These are phyloP conservation scores for Perithous albicinctus DNA, from an alignment of 2,888 invertebrate species.

Conservation along the genomic window DNA sequence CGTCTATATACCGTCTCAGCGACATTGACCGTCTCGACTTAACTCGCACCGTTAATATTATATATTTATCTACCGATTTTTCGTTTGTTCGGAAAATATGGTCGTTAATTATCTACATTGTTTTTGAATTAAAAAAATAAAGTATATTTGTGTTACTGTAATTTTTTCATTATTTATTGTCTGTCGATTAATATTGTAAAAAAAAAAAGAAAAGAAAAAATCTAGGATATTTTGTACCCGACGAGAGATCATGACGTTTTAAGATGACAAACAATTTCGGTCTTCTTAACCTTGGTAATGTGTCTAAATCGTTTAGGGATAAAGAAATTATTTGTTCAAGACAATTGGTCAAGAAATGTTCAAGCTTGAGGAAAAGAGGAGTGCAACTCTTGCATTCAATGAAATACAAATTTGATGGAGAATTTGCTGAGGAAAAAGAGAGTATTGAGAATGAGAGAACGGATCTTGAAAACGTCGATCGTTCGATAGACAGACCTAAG, in stretches of 20 bases:
- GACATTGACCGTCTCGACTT: constrained; percentile 52
- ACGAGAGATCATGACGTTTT: constrained; percentile 7
- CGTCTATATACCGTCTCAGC: constrained; percentile 58
- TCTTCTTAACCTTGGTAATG: constrained; percentile 20
- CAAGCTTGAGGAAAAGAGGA: constrained; percentile 24
- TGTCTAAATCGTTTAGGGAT: neutral
- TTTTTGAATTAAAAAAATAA: constrained; percentile 63
- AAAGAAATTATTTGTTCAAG: neutral
- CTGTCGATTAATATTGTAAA: neutral
- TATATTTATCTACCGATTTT: constrained; percentile 37
- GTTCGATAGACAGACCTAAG: neutral
- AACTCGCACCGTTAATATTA: constrained; percentile 53
- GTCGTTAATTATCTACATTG: constrained; percentile 59
- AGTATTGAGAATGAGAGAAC: neutral
- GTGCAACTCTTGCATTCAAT: neutral
- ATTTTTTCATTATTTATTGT: neutral
- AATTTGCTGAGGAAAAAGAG: neutral
- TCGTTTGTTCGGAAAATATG: constrained; percentile 45
- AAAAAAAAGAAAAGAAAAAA: neutral
- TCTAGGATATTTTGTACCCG: neutral
- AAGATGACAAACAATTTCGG: constrained; percentile 35
- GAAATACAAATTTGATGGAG: constrained; percentile 13
- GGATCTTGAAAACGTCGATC: neutral
- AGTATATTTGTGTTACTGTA: constrained; percentile 68
- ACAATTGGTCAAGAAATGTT: constrained; percentile 17